These are phyloP conservation scores for Diarsia dahlii DNA, from an alignment of 2,888 invertebrate genomes.

Conservation along the genomic window DNA sequence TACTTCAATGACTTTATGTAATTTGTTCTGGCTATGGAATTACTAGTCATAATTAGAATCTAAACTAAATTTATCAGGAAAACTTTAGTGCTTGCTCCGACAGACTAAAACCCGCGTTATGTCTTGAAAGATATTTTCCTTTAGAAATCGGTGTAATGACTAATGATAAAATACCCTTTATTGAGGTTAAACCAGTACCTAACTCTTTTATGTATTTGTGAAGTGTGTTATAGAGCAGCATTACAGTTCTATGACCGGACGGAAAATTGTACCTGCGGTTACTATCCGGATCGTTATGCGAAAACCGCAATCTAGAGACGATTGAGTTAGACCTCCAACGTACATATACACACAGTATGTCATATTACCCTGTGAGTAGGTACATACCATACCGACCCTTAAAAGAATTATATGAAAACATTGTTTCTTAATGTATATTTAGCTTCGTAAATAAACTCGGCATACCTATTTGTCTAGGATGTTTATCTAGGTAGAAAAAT, in stretches of 20 bases:
- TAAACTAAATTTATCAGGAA: background rate
- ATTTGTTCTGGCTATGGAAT: background rate
- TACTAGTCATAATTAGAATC: background rate
- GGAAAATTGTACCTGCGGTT: too few relatives aligned
- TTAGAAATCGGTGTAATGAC: background rate
- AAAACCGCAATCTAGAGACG: background rate
- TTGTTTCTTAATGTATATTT: background rate
- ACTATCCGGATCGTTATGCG: background rate
- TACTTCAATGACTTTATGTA: conserved; percentile 4
- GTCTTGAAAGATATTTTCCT: background rate
- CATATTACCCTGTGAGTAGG: too few relatives aligned
- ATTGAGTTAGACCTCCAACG: background rate
- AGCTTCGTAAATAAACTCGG: background rate
- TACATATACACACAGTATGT: too few relatives aligned
- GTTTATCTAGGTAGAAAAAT: background rate
- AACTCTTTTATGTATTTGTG: too few relatives aligned
- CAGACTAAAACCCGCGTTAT: background rate
- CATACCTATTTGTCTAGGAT: background rate
- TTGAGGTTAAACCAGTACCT: too few relatives aligned
- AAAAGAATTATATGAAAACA: background rate
- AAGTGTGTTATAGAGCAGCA: background rate
- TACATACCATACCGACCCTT: background rate
- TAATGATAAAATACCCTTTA: background rate
- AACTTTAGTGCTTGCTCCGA: background rate
- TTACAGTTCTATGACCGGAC: too few relatives aligned